Evolutionary conservation across 2,888 invertebrate species (phyloP).

Genomic region (Tachina lurida): DNA sequence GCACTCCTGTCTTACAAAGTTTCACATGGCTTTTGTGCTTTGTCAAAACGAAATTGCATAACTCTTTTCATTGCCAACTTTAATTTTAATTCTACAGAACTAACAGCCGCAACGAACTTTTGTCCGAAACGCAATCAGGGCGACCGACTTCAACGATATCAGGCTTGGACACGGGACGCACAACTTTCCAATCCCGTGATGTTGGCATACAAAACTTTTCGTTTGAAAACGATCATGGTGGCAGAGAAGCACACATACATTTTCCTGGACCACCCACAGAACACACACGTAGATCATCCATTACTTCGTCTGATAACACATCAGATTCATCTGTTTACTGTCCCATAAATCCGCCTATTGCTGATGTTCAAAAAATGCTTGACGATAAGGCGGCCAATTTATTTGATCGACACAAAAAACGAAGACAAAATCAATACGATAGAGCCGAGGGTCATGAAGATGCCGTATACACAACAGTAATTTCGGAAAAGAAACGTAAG

Average conservation of each 20-base stretch:
- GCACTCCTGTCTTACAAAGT: no score
- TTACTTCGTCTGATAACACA: conserved; percentile 81
- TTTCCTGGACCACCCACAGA: conserved; percentile 77
- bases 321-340: conserved; percentile 83
- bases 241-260: conserved; percentile 75
- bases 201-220: conserved; percentile 80
- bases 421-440: conserved; percentile 79
- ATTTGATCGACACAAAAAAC: conserved; percentile 79
- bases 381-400: conserved; percentile 80
- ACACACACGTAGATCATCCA: conserved; percentile 77
- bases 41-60: background rate
- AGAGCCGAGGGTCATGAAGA: conserved; percentile 79
- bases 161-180: conserved; percentile 73
- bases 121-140: conserved; percentile 78
- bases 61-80: background rate
- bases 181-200: conserved; percentile 75
- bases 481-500: conserved; percentile 79
- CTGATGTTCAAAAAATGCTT: conserved; percentile 81
- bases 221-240: conserved; percentile 75
- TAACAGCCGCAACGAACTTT: conserved; percentile 79
- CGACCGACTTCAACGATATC: conserved; percentile 77
- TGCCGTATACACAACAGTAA: conserved; percentile 80
- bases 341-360: conserved; percentile 80
- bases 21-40: no score
- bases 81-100: conserved; percentile 73